phyloP scores from a whole-genome alignment of 2,888 invertebrate species.

The Drosophila anomelani region DNA sequence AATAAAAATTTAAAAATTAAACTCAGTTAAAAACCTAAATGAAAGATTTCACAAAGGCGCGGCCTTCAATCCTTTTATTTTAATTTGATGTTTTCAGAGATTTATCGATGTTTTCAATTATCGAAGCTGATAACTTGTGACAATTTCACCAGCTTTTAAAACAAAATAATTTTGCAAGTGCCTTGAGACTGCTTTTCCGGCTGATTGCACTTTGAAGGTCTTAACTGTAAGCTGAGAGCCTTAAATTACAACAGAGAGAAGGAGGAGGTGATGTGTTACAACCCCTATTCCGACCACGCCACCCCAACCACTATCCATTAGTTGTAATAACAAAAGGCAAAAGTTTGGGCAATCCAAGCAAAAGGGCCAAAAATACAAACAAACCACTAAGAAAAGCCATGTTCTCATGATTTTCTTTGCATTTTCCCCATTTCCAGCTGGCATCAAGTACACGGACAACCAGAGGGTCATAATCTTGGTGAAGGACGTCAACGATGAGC shows the following conservation, averaged over 20 bases:
- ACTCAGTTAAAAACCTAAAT: background rate
- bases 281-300: slow-evolving; percentile 1
- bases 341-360: slow-evolving; percentile 31
- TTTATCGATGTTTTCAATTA: too few relatives aligned
- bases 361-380: slow-evolving; percentile 38
- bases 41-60: background rate
- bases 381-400: slow-evolving; percentile 31
- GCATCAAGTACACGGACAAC: slow-evolving; percentile 92
- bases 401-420: slow-evolving; percentile 22
- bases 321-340: slow-evolving; percentile 66
- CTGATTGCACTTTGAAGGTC: slow-evolving; percentile 75
- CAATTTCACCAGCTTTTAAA: slow-evolving; percentile 7
- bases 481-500: slow-evolving; percentile 98
- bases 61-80: background rate
- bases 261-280: background rate
- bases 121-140: too few relatives aligned
- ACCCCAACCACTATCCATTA: slow-evolving; percentile 64
- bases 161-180: slow-evolving; percentile 19
- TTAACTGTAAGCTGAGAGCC: slow-evolving; percentile 67
- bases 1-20: background rate
- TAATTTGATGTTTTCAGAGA: too few relatives aligned
- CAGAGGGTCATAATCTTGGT: slow-evolving; percentile 97
- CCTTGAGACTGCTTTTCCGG: slow-evolving; percentile 64
- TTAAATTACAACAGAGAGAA: slow-evolving; percentile 59
- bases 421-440: slow-evolving; percentile 77